Base-by-base conservation (phyloP, 1,140 invertebrate genomes). In the Apocrypta bakeri region DNA sequence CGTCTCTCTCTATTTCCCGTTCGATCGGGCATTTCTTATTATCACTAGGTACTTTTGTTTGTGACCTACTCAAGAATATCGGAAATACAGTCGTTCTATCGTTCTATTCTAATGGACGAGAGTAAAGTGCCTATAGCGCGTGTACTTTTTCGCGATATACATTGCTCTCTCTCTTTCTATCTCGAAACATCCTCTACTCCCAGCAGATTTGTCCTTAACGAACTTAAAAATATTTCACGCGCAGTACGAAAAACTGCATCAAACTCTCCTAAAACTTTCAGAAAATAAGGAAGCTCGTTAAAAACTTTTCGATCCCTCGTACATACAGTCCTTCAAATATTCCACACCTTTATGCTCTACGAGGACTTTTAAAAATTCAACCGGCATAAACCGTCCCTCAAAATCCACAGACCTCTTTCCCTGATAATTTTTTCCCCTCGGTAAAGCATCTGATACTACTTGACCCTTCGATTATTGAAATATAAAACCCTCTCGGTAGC, bases 1-100 rank as follows among this genome's bases (percentile, higher is more conserved):
- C 40, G 12, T 37, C 48, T 56, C 48, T 56, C 48, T 56, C 48
- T 42, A 9, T 42, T 56, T 3, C 48, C n/a, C n/a, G n/a, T 56
- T 56, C 48, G 48, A 56, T 56, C 48, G 48, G 21, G n/a, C 21
- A 27, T 63, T 29, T 74, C 42, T 31, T 61, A 74, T 74, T 42
- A 48, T 74, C 72, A 21, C 12, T 21, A 2, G 48, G 33, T 9
- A 40, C 29, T 76, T 76, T 25, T 25, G 7, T 63, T 64, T 76
- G 21, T 64, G 74, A 76, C 74, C 74, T 64, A 76, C 74, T 63
- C 24, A 37, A 21, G 21, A 56, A 56, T 56, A 56, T n/a, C 48
- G 48, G 21, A 56, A 56, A 56, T 56, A 56, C 24, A n/a, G 48
- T 21, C 48, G 6, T 17, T 4, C 12, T 17, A 17, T 3, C 48